Evolutionary conservation across 2,888 invertebrate species (phyloP).

Genomic region (Mechanitis messenoides): DNA sequence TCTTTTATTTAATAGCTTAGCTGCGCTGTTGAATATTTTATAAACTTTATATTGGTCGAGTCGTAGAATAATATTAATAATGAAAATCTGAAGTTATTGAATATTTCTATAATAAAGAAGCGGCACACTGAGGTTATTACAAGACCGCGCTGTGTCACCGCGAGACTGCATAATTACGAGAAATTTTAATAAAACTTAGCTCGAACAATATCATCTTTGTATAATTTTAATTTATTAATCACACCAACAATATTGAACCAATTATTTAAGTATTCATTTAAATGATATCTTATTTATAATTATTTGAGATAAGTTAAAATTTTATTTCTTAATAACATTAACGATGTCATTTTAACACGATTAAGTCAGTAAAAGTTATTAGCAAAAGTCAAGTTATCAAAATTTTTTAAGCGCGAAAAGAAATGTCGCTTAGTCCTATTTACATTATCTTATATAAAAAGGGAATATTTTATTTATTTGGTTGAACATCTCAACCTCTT

Average conservation of each 20-base stretch:
- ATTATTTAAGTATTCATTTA: too few species aligned
- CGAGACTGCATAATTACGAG: slow-evolving; percentile 21
- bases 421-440: too few species aligned
- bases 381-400: too few species aligned
- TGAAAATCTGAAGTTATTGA: slow-evolving; percentile 18
- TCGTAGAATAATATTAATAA: slow-evolving; percentile 16
- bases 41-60: slow-evolving; percentile 5
- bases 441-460: too few species aligned
- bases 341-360: too few species aligned
- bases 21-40: slow-evolving; percentile 2
- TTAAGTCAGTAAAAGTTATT: too few species aligned
- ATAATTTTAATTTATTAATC: slow-evolving; percentile 9
- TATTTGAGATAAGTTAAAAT: too few species aligned
- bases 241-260: not conserved
- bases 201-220: slow-evolving; percentile 10
- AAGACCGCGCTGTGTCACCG: slow-evolving; percentile 18
- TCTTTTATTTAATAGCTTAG: slow-evolving; percentile 4
- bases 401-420: too few species aligned
- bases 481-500: too few species aligned
- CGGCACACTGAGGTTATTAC: slow-evolving; percentile 19
- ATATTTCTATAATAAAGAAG: slow-evolving; percentile 19
- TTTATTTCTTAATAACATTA: too few species aligned
- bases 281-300: too few species aligned
- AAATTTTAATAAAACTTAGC: slow-evolving; percentile 19
- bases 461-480: too few species aligned